These are phyloP conservation scores for Therioaphis trifolii DNA, from an alignment of 2,888 invertebrate genomes.

Conservation along the genomic window DNA sequence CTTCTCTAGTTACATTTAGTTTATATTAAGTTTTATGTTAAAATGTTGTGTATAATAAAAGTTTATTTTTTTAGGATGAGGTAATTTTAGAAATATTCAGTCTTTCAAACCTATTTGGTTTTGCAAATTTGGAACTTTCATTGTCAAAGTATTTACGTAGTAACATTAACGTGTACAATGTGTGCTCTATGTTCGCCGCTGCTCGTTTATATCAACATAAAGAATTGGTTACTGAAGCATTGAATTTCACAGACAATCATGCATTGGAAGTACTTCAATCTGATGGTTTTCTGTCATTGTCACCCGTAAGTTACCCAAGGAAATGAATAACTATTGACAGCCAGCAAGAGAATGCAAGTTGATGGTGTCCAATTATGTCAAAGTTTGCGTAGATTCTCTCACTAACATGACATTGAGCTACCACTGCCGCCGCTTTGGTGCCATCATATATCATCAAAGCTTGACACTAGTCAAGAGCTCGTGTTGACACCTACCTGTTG, in stretches of 20 bases:
- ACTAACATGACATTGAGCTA: too few species aligned
- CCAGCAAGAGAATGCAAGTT: too few species aligned
- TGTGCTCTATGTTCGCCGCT: conserved; percentile 94
- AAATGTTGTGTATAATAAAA: background rate
- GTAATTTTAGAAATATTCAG: conserved; percentile 74
- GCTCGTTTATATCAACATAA: conserved; percentile 79
- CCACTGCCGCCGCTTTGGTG: too few species aligned
- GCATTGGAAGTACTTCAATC: conserved; percentile 86
- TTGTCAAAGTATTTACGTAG: conserved; percentile 94
- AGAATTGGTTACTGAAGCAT: conserved; percentile 80
- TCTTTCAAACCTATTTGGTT: conserved; percentile 95
- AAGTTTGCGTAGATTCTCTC: too few species aligned
- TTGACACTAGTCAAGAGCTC: too few species aligned
- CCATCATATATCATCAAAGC: too few species aligned
- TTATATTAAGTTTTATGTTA: background rate
- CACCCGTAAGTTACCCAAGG: conserved; percentile 81
- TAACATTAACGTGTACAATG: conserved; percentile 87
- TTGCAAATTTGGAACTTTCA: conserved; percentile 88
- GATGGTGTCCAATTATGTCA: too few species aligned
- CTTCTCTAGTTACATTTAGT: background rate
- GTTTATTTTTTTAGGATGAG: conserved; percentile 67
- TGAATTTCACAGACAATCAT: conserved; percentile 89
- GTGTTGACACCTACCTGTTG: too few species aligned
- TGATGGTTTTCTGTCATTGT: conserved; percentile 85
- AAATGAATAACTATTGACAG: too few species aligned